Evolutionary conservation across 2,797 vertebrate species (phyloP).

Genomic region (Melopsittacus undulatus): DNA sequence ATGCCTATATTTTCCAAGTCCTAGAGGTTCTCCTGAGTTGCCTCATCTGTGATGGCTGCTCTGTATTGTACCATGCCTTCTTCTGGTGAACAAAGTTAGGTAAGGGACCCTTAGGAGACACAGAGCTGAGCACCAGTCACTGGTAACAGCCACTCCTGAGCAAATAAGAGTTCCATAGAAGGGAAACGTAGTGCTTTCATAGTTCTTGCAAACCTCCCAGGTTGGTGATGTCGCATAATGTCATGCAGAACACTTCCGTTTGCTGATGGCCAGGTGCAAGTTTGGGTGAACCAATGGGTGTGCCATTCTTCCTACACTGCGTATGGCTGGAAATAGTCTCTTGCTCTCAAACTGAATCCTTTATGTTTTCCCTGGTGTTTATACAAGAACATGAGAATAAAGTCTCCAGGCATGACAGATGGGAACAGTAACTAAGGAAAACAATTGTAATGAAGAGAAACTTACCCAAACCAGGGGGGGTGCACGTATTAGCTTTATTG

Average conservation of each 20-base stretch:
- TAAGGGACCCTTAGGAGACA: not conserved
- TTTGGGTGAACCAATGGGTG: not conserved
- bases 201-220: not conserved
- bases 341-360: not conserved
- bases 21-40: not conserved
- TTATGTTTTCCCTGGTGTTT: not conserved
- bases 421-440: conserved; percentile 41
- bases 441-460: conserved; percentile 58
- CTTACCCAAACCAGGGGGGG: not conserved
- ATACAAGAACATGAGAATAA: conserved; percentile 33
- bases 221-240: not conserved
- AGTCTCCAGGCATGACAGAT: conserved; percentile 8
- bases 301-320: not conserved
- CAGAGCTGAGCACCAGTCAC: not conserved
- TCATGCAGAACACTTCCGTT: not conserved
- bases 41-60: not conserved
- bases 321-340: not conserved
- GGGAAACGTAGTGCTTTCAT: not conserved
- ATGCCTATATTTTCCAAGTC: not conserved
- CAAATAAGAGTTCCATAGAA: not conserved
- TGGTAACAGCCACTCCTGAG: not conserved
- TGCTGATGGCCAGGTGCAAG: not conserved
- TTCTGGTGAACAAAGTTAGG: not conserved
- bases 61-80: not conserved
- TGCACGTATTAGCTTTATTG: not conserved